These are phyloP conservation scores for Tupaia tana DNA, from an alignment of 2,113 vertebrate genomes.

Conservation along the genomic window DNA sequence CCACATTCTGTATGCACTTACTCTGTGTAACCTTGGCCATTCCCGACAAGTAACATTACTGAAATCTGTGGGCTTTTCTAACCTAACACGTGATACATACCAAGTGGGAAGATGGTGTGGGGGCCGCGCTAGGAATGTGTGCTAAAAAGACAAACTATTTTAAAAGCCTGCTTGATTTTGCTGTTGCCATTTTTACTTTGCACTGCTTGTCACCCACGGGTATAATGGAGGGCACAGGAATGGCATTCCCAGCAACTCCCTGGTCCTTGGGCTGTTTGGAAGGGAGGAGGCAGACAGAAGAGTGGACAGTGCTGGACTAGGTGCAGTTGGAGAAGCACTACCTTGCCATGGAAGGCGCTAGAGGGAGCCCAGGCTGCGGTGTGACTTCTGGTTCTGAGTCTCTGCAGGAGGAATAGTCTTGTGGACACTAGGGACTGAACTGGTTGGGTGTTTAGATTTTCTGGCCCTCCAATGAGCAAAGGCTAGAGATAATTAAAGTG, in stretches of 20 bases:
- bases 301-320: rapidly evolving
- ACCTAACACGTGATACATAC: not conserved
- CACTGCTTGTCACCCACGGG: not conserved
- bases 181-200: not conserved
- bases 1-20: not conserved
- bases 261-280: not conserved
- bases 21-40: not conserved
- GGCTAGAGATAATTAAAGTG: not conserved
- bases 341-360: not conserved
- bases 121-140: not conserved
- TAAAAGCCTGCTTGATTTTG: not conserved
- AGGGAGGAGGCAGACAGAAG: not conserved
- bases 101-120: not conserved
- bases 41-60: not conserved
- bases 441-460: not conserved
- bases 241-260: not conserved
- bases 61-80: not conserved
- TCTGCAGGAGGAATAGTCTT: not conserved
- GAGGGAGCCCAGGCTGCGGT: not conserved
- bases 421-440: not conserved
- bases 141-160: not conserved
- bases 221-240: not conserved
- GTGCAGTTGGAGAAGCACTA: not conserved
- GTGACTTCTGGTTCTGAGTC: not conserved
- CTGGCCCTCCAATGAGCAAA: not conserved